These are phyloP conservation scores for Apis mellifera DNA, from an alignment of 1,140 invertebrate genomes.

Conservation along the genomic window Amel_HAv3.1 CM009933.2:7404501-7405000, in stretches of 20 bases:
- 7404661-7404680: constrained; percentile 50
- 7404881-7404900: too few relatives aligned
- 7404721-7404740: constrained; percentile 4
- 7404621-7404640: constrained; percentile 47
- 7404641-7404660: constrained; percentile 50
- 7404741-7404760: neutral
- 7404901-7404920: too few relatives aligned
- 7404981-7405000: too few relatives aligned
- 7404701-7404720: neutral
- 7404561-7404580: constrained; percentile 64
- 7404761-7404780: neutral
- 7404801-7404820: neutral
- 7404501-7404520: neutral
- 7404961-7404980: too few relatives aligned
- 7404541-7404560: constrained; percentile 47
- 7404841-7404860: too few relatives aligned
- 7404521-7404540: constrained; percentile 10
- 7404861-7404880: too few relatives aligned
- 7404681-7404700: constrained; percentile 19
- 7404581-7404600: constrained; percentile 52
- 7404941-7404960: too few relatives aligned
- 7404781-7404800: neutral
- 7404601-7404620: constrained; percentile 58
- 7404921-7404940: too few relatives aligned
- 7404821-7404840: neutral